phyloP scores from a whole-genome alignment of 30 jellyfish, hydroid and myxozoan genomes.

The Sanderia malayensis region DNA sequence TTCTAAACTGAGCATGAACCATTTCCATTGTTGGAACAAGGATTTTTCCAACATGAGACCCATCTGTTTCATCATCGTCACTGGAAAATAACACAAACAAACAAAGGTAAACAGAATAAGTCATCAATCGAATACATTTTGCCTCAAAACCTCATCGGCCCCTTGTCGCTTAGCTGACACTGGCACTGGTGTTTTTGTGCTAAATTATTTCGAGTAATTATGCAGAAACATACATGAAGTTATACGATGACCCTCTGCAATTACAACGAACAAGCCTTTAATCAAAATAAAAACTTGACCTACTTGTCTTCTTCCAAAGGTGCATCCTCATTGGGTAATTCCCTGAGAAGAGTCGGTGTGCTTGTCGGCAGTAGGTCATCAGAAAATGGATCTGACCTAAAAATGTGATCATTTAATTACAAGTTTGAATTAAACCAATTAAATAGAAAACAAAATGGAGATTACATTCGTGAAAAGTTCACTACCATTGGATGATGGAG shows the following conservation, averaged over 20 bases:
- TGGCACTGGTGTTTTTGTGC: background rate
- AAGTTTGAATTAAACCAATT: background rate
- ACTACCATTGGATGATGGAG: background rate
- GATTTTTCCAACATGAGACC: background rate
- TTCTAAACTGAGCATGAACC: slow-evolving; percentile 55
- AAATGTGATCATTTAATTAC: background rate
- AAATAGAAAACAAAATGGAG: too few species aligned
- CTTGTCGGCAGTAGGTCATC: slow-evolving; percentile 38
- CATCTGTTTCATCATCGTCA: slow-evolving; percentile 11
- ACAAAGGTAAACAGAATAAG: background rate
- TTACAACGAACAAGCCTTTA: background rate
- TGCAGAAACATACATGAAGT: too few species aligned
- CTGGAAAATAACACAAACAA: background rate
- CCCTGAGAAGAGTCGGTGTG: slow-evolving; percentile 44
- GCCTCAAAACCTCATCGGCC: background rate
- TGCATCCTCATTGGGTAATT: slow-evolving; percentile 69
- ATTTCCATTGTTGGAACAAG: slow-evolving; percentile 55
- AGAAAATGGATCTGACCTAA: slow-evolving; percentile 66
- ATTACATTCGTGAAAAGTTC: background rate
- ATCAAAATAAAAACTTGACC: background rate
- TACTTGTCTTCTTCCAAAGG: slow-evolving; percentile 39
- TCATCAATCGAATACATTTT: background rate
- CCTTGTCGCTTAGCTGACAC: background rate
- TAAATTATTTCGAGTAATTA: background rate
- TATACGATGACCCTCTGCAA: background rate